Evolutionary conservation across 2,113 vertebrate species (phyloP).

Genomic region (Athene noctua): DNA sequence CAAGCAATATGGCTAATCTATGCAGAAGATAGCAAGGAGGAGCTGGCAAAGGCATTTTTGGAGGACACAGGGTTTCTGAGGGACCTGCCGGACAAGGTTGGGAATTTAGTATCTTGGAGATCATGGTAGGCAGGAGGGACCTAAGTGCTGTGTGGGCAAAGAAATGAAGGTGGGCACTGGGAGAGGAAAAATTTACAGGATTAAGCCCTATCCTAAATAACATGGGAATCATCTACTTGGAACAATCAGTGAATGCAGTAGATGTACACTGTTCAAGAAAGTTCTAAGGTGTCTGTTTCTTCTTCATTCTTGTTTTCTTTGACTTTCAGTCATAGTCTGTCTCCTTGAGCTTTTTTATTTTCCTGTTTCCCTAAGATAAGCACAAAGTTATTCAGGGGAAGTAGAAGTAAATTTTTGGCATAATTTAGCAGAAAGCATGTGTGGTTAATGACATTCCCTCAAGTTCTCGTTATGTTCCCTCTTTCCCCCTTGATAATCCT

Average conservation of each 20-base stretch:
- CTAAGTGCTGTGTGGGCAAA: neutral
- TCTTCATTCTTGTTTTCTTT: neutral
- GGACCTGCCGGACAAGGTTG: neutral
- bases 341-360: neutral
- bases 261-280: neutral
- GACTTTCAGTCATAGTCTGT: neutral
- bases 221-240: neutral
- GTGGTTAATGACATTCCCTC: neutral
- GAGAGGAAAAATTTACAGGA: neutral
- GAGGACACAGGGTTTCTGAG: neutral
- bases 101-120: neutral
- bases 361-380: neutral
- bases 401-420: neutral
- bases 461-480: neutral
- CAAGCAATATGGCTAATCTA: neutral
- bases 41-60: neutral
- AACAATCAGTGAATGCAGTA: neutral
- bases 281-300: neutral
- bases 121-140: neutral
- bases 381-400: neutral
- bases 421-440: neutral
- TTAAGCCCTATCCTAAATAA: neutral
- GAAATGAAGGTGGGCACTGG: neutral
- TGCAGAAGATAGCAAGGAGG: neutral
- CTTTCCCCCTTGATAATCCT: neutral